Evolutionary conservation across 2,888 invertebrate species (phyloP), one percentile per base, ranked within the genome.

Genomic region (Pristionchus mayeri): DNA sequence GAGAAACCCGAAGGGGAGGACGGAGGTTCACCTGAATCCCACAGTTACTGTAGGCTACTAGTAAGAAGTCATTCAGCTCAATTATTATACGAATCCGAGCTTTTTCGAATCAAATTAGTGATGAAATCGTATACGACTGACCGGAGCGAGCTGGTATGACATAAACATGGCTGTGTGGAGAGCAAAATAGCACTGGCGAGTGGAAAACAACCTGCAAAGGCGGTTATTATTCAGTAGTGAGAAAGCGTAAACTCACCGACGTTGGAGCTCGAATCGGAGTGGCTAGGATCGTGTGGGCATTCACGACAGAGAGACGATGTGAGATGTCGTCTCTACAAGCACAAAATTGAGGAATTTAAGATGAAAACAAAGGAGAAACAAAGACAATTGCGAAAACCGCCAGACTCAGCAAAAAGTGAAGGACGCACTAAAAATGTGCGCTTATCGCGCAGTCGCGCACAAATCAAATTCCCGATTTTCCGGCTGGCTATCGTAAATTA

Each of bases 11-110:
- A 48, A 67, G 44, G 9, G 82, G 82, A 21, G 82, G 82, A 1
- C 82, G 82, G 16, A 82, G 63, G 16, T 82, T 82, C 54, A 80
- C 57, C 80, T 80, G 52, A n/a, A n/a, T n/a, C n/a, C n/a, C n/a
- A n/a, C n/a, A n/a, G n/a, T n/a, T n/a, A n/a, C n/a, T n/a, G n/a
- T n/a, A n/a, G n/a, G n/a, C n/a, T n/a, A n/a, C n/a, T n/a, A n/a
- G n/a, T n/a, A n/a, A n/a, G n/a, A n/a, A n/a, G n/a, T n/a, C n/a
- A n/a, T n/a, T n/a, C n/a, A n/a, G n/a, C n/a, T n/a, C 21, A 76
- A 24, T 48, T 16, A 76, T 30, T 3, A n/a, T n/a, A n/a, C n/a
- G n/a, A n/a, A n/a, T n/a, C n/a, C n/a, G n/a, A n/a, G n/a, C 7
- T 44, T 44, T 6, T 9, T 44, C 13, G 44, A 13, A 6, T 44